Evolutionary conservation across 2,797 vertebrate species (phyloP).

Genomic region (Brachyrhaphis roseni): DNA sequence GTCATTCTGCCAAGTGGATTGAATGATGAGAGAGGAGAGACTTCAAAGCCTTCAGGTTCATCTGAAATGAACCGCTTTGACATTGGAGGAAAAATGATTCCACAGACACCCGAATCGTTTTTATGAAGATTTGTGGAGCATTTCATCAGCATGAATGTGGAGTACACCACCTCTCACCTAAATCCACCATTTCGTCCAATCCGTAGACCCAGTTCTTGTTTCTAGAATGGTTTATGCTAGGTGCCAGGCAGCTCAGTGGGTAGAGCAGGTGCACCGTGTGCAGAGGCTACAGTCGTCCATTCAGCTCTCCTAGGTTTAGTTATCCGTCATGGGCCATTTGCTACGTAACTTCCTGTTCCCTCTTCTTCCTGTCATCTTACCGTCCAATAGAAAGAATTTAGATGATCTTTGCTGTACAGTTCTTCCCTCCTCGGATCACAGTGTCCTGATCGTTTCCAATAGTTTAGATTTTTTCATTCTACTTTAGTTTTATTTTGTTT

Average conservation of each 20-base stretch:
- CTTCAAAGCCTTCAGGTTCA: background rate
- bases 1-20: background rate
- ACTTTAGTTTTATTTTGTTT: too few species aligned
- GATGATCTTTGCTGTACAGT: background rate
- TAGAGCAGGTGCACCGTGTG: background rate
- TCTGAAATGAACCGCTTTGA: background rate
- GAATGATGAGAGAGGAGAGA: background rate
- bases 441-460: background rate
- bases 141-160: background rate
- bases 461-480: too few species aligned
- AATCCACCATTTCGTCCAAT: background rate
- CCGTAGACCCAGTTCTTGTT: background rate
- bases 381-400: background rate
- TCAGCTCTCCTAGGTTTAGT: background rate
- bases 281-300: background rate
- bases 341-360: background rate
- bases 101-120: background rate
- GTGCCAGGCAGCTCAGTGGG: background rate
- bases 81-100: background rate
- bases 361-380: background rate
- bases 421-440: background rate
- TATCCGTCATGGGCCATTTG: background rate
- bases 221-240: background rate
- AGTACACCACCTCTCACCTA: background rate
- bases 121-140: background rate